A percentile compares a stretch with the other conserved stretches of the same genome.
phyloP scores from a whole-genome alignment of 2,797 vertebrate species.

The Philypnodon macrostomus region DNA sequence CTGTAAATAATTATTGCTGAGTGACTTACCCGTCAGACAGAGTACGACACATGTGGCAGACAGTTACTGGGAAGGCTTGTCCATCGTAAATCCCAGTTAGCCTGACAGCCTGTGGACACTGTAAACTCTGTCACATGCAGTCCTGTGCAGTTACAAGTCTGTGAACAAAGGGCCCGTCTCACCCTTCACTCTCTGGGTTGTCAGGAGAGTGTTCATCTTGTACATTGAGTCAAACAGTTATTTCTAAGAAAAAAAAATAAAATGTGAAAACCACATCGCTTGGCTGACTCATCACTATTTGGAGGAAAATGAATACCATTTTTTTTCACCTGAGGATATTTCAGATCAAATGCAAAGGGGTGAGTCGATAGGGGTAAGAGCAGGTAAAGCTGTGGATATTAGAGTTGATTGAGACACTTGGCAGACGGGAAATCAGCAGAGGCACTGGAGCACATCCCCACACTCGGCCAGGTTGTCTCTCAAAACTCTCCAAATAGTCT shows the following conservation, averaged over 20 bases:
- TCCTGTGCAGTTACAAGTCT: constrained; percentile 57
- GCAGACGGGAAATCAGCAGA: constrained; percentile 61
- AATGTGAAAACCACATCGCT: constrained; percentile 59
- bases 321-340: constrained; percentile 48
- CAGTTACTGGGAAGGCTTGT: constrained; percentile 37
- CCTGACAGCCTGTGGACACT: constrained; percentile 56
- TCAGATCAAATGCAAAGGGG: constrained; percentile 11
- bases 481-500: constrained; percentile 74
- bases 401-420: constrained; percentile 75
- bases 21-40: constrained; percentile 26
- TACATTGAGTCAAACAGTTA: constrained; percentile 60
- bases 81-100: constrained; percentile 59
- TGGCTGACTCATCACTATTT: constrained; percentile 78
- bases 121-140: constrained; percentile 56
- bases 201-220: constrained; percentile 64
- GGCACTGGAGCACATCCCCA: constrained; percentile 71
- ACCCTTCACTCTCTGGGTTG: constrained; percentile 59
- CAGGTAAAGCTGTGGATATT: constrained; percentile 53
- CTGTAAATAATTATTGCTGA: constrained; percentile 12
- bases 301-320: constrained; percentile 54
- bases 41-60: constrained; percentile 17
- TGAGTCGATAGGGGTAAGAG: constrained; percentile 15
- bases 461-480: constrained; percentile 74
- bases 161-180: constrained; percentile 62
- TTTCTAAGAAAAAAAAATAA: constrained; percentile 49